Base-by-base conservation (phyloP, 2,797 vertebrate species). In the Coregonus ussuriensis region DNA sequence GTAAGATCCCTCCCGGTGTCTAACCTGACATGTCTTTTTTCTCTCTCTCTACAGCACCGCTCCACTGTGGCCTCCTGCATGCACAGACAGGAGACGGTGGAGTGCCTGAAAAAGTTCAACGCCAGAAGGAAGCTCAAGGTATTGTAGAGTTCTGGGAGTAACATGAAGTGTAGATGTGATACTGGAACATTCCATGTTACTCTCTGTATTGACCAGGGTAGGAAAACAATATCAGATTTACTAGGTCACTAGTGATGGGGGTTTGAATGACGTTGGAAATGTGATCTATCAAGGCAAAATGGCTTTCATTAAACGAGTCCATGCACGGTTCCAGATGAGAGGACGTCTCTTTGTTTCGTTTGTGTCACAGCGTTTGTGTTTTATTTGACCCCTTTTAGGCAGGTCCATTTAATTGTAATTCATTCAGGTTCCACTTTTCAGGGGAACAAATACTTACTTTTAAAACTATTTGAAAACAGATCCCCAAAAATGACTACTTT, bases 31-130 rank as follows among this genome's bases (percentile, higher is more conserved):
- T 51, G 2, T 63, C 7, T 11, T 47, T 3, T 9, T 11, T 47
- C 9, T 47, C 2, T 47, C 41, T 18, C 54, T 1, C 7, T 68
- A 81, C 88, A 99, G 98, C 98, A 99, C 86, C 98, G 98, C 69
- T 98, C 97, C 83, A 99, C 98, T 0, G 98, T 99, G 92, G 98
- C 98, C 0, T 99, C 98, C 75, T 99, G 98, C 89, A 99, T 99
- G 98, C 98, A 99, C 93, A 94, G 98, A 85, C 98, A 99, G 92
- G 98, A 99, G 92, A 99, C 98, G 0, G 98, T 99, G 66, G 98
- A 99, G 84, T 99, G 98, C 87, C 92, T 99, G 94, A 99, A 99
- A 94, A 99, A 99, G 90, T 99, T 99, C 94, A 99, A 99, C 0
- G 98, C 98, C 84, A 94, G 98, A 83, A 95, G 98, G 84, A 99